Conservation (phyloP, 2,888 invertebrate species). For the Oscheius onirici region DNA sequence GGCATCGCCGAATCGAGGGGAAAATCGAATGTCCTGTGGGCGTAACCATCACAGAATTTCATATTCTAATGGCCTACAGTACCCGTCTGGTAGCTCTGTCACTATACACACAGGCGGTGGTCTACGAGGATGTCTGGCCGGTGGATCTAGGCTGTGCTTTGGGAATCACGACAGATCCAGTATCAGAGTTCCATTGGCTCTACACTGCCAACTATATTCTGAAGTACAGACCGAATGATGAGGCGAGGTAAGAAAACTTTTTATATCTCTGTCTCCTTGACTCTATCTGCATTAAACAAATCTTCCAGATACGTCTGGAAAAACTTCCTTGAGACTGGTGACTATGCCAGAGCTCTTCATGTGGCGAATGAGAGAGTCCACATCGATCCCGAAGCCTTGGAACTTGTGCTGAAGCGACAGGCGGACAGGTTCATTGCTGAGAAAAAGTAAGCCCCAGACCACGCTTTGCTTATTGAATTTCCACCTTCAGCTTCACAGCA, state of each 20-base stretch:
- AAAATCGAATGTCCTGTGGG: slow-evolving; percentile 60
- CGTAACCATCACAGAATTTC: slow-evolving; percentile 66
- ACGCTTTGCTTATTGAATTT: not conserved
- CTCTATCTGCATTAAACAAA: not conserved
- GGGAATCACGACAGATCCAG: slow-evolving; percentile 58
- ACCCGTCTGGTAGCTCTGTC: slow-evolving; percentile 64
- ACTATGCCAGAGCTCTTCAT: slow-evolving; percentile 59
- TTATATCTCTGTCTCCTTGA: not conserved
- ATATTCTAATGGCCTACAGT: slow-evolving; percentile 61
- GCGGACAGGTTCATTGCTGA: slow-evolving; percentile 66
- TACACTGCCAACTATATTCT: slow-evolving; percentile 55
- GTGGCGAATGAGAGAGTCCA: slow-evolving; percentile 46
- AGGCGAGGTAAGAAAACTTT: slow-evolving; percentile 59
- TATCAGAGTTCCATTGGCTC: slow-evolving; percentile 64
- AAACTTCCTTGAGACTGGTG: slow-evolving; percentile 63
- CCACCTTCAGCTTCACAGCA: slow-evolving; percentile 59
- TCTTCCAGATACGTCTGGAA: slow-evolving; percentile 65
- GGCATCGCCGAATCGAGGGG: slow-evolving; percentile 64
- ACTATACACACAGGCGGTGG: slow-evolving; percentile 55
- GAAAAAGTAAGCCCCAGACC: not conserved
- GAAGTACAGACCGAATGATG: slow-evolving; percentile 67
- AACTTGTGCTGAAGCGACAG: slow-evolving; percentile 65
- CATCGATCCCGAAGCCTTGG: slow-evolving; percentile 60
- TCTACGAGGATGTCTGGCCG: slow-evolving; percentile 63
- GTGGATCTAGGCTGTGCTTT: slow-evolving; percentile 48